Evolutionary conservation across 2,888 invertebrate species (phyloP).

Genomic region (Macaria liturata): DNA sequence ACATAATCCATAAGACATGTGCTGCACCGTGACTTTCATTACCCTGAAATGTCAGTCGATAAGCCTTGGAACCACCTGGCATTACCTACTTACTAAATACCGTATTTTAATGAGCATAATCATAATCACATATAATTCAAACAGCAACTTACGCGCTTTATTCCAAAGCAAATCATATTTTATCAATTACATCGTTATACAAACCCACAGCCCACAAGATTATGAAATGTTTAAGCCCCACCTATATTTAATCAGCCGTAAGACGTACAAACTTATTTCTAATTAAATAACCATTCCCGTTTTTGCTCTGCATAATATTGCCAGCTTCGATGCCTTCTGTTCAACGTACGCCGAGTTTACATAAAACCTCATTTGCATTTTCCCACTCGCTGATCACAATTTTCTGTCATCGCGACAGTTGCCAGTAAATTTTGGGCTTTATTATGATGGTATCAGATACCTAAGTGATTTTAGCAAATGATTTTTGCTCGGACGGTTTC

Average conservation of each 20-base stretch:
- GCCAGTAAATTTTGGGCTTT: constrained; percentile 19
- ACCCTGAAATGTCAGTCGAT: constrained; percentile 7
- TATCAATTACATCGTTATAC: constrained; percentile 11
- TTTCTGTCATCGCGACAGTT: constrained; percentile 15
- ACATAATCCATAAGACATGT: background rate
- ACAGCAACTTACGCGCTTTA: background rate
- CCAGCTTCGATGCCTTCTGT: constrained; percentile 1
- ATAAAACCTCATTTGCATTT: constrained; percentile 21
- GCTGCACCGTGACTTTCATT: constrained; percentile 3
- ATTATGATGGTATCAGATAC: constrained; percentile 9
- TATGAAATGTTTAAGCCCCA: constrained; percentile 8
- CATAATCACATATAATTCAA: constrained; percentile 5
- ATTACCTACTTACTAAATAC: constrained; percentile 17
- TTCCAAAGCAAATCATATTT: constrained; percentile 2
- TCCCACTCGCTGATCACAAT: constrained; percentile 11
- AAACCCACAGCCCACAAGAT: constrained; percentile 6
- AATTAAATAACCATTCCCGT: constrained; percentile 14
- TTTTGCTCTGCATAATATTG: constrained; percentile 4
- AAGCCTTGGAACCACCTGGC: constrained; percentile 7
- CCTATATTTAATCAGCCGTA: constrained; percentile 8
- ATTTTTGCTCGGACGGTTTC: constrained; percentile 45
- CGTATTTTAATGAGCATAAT: constrained; percentile 9
- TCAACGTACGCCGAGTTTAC: constrained; percentile 16
- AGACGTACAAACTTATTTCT: background rate
- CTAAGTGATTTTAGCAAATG: constrained; percentile 10